Conservation (phyloP, 2,113 vertebrate genomes). For the Athene cunicularia region DNA sequence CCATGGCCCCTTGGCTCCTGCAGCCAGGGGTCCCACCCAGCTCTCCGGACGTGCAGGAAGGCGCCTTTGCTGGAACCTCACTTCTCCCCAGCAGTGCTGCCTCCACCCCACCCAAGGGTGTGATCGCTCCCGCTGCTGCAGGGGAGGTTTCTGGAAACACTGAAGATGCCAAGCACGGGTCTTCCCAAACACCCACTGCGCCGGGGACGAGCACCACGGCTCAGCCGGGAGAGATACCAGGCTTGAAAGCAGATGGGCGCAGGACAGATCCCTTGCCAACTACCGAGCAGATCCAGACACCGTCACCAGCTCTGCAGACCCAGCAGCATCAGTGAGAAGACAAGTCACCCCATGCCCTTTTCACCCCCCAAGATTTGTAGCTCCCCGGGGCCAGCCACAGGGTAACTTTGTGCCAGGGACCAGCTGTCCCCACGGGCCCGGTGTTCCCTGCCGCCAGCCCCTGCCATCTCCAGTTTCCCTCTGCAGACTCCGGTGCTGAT, state of each 20-base stretch:
- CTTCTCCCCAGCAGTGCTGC: background rate
- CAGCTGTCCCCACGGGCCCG: background rate
- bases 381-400: background rate
- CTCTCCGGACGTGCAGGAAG: background rate
- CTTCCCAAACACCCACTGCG: rapidly evolving
- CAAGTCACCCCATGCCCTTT: background rate
- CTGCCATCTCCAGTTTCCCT: background rate
- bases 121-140: rapidly evolving
- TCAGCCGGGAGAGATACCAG: background rate
- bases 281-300: background rate
- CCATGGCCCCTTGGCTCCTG: background rate
- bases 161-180: rapidly evolving
- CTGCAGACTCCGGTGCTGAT: background rate
- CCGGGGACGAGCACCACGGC: rapidly evolving
- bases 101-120: rapidly evolving
- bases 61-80: background rate
- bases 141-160: background rate
- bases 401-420: background rate
- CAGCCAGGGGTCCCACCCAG: background rate
- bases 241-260: background rate
- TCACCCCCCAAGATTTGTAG: rapidly evolving
- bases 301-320: background rate
- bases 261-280: background rate
- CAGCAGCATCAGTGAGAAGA: background rate
- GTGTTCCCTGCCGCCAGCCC: background rate